Evolutionary conservation across 2,113 vertebrate species (phyloP).

Genomic region (Piaya cayana): DNA sequence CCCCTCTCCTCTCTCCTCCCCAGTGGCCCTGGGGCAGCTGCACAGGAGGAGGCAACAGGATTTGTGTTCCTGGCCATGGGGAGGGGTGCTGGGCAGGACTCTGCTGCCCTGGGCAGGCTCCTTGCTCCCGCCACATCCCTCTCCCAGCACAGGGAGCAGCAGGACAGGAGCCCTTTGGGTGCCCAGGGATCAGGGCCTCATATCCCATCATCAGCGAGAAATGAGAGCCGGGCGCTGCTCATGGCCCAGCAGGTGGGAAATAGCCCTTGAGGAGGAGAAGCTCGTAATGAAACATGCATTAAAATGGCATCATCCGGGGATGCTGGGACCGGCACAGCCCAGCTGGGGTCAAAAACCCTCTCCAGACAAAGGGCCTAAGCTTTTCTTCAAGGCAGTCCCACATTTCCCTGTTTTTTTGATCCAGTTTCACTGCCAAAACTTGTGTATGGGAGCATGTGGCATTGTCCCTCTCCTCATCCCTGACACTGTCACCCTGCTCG

Average conservation of each 20-base stretch:
- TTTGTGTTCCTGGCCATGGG: neutral
- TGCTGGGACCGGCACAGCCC: neutral
- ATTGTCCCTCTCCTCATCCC: neutral
- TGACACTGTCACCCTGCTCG: no score
- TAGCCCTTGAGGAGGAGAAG: neutral
- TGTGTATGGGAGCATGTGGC: accelerated
- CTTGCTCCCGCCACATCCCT: accelerated
- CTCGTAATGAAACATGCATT: neutral
- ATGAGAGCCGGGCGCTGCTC: accelerated
- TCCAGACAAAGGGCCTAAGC: accelerated
- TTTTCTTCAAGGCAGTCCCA: neutral
- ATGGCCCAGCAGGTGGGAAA: neutral
- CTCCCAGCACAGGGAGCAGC: neutral
- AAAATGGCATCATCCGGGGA: neutral
- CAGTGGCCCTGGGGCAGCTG: accelerated
- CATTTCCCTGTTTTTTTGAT: neutral
- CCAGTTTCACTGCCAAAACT: neutral
- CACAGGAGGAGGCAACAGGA: neutral
- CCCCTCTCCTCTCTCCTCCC: neutral
- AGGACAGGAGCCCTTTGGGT: neutral
- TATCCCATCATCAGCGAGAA: accelerated
- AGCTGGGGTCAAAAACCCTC: neutral
- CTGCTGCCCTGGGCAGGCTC: accelerated
- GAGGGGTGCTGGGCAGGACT: no score
- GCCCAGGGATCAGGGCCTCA: accelerated